Base-by-base conservation (phyloP, 2,797 vertebrate genomes). In the Phoebastria nigripes region DNA sequence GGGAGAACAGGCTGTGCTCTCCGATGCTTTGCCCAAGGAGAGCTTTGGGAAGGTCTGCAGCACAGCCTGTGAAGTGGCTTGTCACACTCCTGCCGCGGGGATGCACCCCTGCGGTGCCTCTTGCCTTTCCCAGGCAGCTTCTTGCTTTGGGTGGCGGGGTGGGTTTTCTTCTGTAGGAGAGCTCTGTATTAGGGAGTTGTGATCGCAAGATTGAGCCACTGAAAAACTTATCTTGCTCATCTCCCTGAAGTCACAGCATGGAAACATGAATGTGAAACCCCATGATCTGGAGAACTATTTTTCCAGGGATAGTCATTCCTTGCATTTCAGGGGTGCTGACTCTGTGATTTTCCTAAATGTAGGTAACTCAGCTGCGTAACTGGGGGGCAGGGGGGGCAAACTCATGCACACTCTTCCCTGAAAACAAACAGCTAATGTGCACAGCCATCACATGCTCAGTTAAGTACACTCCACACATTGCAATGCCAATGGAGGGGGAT, bases 81-180 rank as follows among this genome's bases (percentile, higher is more conserved):
- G 0, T 44, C 46, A 16, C 35, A 33, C 42, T 82, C 41, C 29
- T 46, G 51, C 61, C 1, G 0, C 0, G 0, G 51, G 51, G 49
- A 78, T 26, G 9, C n/a, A 61, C 21, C 73, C 69, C 29, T 37
- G 24, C 1, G 0, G 19, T 14, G 35, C 21, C 46, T 49, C 59
- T 31, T 18, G n/a, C 37, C 31, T 52, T 93, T 74, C 58, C 31
- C 63, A 59, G 41, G 41, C 52, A 81, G 44, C n/a, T 90, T 44
- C 31, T 87, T 39, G 24, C 61, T 49, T 7, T 39, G 39, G 6
- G 19, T 46, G 7, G 6, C 1, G 0, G 28, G 11, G 11, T 39
- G 59, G 10, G 6, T 14, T 63, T 79, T 61, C 51, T 62, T 44
- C 44, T 46, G 15, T 5, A 67, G 21, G 8, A 65, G 12, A 81